These are phyloP conservation scores for Lepidocyrtoides sp. DNA, from an alignment of 2,888 invertebrate genomes.

Conservation along the genomic window DNA sequence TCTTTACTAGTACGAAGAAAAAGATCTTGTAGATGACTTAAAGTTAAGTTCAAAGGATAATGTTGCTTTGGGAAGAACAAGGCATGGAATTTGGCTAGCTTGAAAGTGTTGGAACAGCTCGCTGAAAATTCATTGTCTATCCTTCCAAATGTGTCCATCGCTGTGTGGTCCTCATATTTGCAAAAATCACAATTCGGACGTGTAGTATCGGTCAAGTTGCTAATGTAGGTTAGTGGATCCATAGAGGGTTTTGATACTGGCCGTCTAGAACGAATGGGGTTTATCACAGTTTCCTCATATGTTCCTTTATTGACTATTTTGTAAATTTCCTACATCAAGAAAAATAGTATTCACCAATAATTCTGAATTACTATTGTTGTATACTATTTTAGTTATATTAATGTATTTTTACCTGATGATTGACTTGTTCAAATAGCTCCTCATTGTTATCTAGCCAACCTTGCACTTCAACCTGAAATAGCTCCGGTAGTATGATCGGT, in stretches of 20 bases:
- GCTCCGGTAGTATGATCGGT: constrained; percentile 74
- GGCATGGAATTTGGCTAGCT: constrained; percentile 87
- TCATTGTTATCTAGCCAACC: constrained; percentile 82
- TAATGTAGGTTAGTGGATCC: constrained; percentile 85
- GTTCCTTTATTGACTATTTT: constrained; percentile 83
- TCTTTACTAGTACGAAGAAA: constrained; percentile 86
- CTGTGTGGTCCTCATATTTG: constrained; percentile 86
- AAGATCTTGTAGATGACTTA: constrained; percentile 86
- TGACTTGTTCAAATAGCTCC: constrained; percentile 80
- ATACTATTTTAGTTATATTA: not conserved
- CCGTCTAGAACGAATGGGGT: constrained; percentile 84
- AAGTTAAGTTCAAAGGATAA: constrained; percentile 86
- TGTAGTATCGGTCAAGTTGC: constrained; percentile 85
- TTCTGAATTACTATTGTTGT: too few relatives aligned
- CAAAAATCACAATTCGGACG: constrained; percentile 87
- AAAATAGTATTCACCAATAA: too few relatives aligned
- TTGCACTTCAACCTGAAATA: constrained; percentile 80
- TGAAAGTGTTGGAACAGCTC: constrained; percentile 87
- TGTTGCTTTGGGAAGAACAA: constrained; percentile 86
- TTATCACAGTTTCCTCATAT: constrained; percentile 85
- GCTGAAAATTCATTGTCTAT: constrained; percentile 86
- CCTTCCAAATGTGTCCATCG: constrained; percentile 87
- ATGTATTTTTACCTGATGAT: constrained; percentile 81
- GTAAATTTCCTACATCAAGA: constrained; percentile 68
- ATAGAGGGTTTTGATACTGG: constrained; percentile 80